These are phyloP conservation scores for Caenorhabditis inopinata DNA, from an alignment of 1,140 invertebrate genomes.

Conservation along the genomic window DNA sequence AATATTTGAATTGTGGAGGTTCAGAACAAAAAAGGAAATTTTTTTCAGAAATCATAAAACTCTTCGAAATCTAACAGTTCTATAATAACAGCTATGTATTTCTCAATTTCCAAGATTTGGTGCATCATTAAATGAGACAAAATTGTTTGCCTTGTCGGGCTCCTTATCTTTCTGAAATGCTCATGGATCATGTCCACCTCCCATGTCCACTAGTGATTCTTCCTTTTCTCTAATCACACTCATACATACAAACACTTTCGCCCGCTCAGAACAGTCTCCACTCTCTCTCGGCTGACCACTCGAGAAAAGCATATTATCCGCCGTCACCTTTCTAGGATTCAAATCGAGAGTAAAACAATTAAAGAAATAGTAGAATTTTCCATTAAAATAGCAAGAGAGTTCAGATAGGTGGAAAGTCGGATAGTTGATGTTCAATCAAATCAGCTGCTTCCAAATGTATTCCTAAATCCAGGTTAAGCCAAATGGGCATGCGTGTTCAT, in stretches of 20 bases:
- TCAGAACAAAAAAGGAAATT: too few species aligned
- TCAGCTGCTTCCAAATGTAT: too few species aligned
- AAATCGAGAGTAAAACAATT: conserved; percentile 25
- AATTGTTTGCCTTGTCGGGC: neutral
- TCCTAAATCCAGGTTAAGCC: too few species aligned
- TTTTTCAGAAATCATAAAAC: neutral
- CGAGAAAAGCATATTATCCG: conserved; percentile 30
- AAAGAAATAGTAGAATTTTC: too few species aligned
- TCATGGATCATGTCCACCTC: neutral
- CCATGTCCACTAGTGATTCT: neutral
- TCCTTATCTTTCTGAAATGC: too few species aligned
- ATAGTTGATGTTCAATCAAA: too few species aligned
- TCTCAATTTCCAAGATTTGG: neutral
- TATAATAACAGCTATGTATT: too few species aligned
- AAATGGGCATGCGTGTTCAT: neutral
- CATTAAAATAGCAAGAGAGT: too few species aligned
- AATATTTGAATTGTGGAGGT: too few species aligned
- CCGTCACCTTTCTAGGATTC: conserved; percentile 14
- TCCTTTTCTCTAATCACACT: neutral
- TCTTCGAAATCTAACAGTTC: too few species aligned
- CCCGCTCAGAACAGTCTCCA: conserved; percentile 2
- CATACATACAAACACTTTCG: neutral
- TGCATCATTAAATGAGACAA: neutral
- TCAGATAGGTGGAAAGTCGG: too few species aligned
- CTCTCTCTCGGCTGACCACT: conserved; percentile 21